Base-by-base conservation (phyloP, 2,888 invertebrate genomes). In the Sturmia bella region DNA sequence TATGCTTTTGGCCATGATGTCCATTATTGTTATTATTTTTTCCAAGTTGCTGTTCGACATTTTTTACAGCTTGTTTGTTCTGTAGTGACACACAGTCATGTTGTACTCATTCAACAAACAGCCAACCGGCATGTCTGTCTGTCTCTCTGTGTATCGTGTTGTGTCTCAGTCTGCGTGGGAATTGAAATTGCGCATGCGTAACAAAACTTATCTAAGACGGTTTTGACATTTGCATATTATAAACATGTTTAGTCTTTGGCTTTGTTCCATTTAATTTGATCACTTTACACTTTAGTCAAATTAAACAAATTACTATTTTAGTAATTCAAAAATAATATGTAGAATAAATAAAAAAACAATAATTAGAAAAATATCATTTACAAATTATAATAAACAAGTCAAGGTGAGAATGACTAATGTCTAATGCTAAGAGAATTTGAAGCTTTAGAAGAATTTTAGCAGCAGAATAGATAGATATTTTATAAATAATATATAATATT, bases 1-100 rank as follows among this genome's bases (percentile, higher is more conserved):
- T 68, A 74, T 19, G 64, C 50, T 78, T 78, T 74, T 66, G 78
- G 70, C 78, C 82, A 78, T 82, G 82, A 78, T 82, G 82, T 78
- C 82, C 78, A 75, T 79, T 73, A 78, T 54, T 27, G 27, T 27
- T 77, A 27, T 27, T n/a, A 17, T 3, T 74, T 37, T 24, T 54
- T 54, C 19, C 21, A 13, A 45, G 9, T 41, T 41, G 6, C 21
- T 59, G 39, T 21, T 63, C 37, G 24, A 64, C 64, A 63, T 54
- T 50, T 41, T 56, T 63, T 52, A 43, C 48, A 57, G 21, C 54
- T 75, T 66, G 32, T 64, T 41, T 59, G 27, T 50, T 57, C 32
- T 41, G 9, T 27, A 57, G 63, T 78, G 64, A 70, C 70, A 78
- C 66, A 66, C 64, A 76, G 70, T 68, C 82, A 78, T 78, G 82